These are phyloP conservation scores for Ryuthela nishihirai DNA, from an alignment of 2,888 invertebrate species.

Conservation along the genomic window DNA sequence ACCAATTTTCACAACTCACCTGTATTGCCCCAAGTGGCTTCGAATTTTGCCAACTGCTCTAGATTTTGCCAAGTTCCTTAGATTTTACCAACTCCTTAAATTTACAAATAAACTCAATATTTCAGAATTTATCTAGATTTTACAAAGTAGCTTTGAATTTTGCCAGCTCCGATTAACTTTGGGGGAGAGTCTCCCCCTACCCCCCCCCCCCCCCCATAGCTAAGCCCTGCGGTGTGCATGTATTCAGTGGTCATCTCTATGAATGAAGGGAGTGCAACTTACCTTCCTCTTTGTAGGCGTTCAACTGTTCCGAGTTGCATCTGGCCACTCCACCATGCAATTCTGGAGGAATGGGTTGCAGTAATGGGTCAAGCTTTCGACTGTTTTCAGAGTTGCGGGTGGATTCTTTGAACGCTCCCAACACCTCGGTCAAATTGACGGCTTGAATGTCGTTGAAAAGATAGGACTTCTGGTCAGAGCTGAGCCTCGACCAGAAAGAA, in stretches of 20 bases:
- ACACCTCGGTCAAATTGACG: conserved; percentile 68
- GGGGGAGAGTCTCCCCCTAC: too few relatives aligned
- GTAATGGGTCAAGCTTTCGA: conserved; percentile 61
- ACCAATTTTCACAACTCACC: too few relatives aligned
- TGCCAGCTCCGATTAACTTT: too few relatives aligned
- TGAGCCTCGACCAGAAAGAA: conserved; percentile 71
- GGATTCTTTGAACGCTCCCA: conserved; percentile 62
- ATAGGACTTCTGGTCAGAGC: conserved; percentile 56
- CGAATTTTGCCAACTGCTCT: too few relatives aligned
- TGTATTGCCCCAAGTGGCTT: too few relatives aligned
- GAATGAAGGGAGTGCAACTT: conserved; percentile 1
- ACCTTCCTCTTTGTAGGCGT: conserved; percentile 22
- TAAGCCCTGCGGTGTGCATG: too few relatives aligned
- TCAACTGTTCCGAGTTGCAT: conserved; percentile 10
- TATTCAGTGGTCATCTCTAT: too few relatives aligned
- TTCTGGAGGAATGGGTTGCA: conserved; percentile 71
- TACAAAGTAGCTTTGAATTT: too few relatives aligned
- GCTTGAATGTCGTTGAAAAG: conserved; percentile 61
- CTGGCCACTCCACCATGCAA: conserved; percentile 68
- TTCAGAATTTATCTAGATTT: too few relatives aligned
- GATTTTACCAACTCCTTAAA: too few relatives aligned
- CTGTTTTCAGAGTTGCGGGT: conserved; percentile 56
- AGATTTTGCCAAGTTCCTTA: too few relatives aligned
- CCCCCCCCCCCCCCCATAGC: conserved; percentile 1
- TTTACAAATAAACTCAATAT: too few relatives aligned